Evolutionary conservation across 2,113 vertebrate genomes (phyloP).

Genomic region (Platycercus adscitus): DNA sequence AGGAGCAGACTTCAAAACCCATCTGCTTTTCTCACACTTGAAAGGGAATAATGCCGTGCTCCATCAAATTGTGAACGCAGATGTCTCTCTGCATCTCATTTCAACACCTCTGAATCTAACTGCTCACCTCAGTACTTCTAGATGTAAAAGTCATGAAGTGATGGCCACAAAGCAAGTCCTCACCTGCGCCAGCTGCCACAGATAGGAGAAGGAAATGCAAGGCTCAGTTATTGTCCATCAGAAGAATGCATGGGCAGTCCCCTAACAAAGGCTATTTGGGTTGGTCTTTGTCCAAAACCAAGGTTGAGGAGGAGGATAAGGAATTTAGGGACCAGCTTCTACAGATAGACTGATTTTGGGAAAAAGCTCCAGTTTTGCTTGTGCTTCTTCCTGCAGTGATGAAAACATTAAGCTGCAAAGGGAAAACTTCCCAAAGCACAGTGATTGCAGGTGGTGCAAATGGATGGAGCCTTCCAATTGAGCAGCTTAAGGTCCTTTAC

Average conservation of each 20-base stretch:
- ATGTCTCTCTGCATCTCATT: background rate
- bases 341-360: background rate
- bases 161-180: background rate
- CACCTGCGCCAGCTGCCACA: background rate
- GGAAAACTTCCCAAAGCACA: background rate
- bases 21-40: background rate
- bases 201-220: background rate
- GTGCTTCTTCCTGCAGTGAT: background rate
- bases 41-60: constrained; percentile 10
- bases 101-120: background rate
- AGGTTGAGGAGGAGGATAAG: background rate
- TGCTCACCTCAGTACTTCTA: background rate
- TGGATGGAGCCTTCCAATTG: background rate
- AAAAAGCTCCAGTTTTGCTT: background rate
- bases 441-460: background rate
- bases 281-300: background rate
- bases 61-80: background rate
- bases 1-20: background rate
- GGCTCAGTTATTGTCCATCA: background rate
- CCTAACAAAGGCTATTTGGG: background rate
- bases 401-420: background rate
- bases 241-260: background rate
- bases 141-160: background rate
- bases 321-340: background rate
- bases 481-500: background rate